Evolutionary conservation across 1,140 invertebrate species (phyloP), one percentile per base, ranked within the genome.

Genomic region (Nomia melanderi): DNA sequence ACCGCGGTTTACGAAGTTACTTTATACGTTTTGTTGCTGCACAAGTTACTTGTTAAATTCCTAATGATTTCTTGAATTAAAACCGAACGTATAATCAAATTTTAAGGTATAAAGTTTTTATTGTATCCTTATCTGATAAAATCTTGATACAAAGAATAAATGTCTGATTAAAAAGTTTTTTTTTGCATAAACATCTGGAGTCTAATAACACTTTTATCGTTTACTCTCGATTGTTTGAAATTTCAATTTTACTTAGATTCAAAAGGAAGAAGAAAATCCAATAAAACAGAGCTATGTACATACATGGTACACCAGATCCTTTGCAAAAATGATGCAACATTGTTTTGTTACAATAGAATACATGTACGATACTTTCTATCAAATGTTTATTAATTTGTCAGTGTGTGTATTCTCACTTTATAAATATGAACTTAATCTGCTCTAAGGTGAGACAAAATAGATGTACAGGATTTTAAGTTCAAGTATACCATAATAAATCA

Each of bases 291-390:
- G 41, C n/a, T n/a, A 44, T 5, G 14, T 44, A 44, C 8, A 4
- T 29, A 57, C 17, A 31, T 20, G 7, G 20, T 57, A 56, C 25
- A 59, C 20, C 17, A 12, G n/a, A 36, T 60, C 20, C 1, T 36
- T 33, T 23, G 57, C 31, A 60, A 59, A 59, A 36, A 17, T 36
- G 36, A 60, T 12, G 31, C n/a, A 60, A 57, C 31, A 57, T 31
- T 8, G 27, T 29, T 57, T 57, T 57, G 27, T 8, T 20, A 57
- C 27, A 31, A 33, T 36, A 17, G 31, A 60, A 60, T 36, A 60
- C 57, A n/a, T 60, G 3, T 36, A 36, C 36, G 20, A 20, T 59
- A 60, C 17, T 60, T 36, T 60, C 31, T 60, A 60, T 33, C 36
- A 5, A 9, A 29, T 23, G 36, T 60, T 36, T 60, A 60, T 62